A percentile compares a stretch with the other conserved stretches of the same genome.
Conservation (phyloP, 2,113 vertebrate genomes). For the Ophthalmolycus amberensis region DNA sequence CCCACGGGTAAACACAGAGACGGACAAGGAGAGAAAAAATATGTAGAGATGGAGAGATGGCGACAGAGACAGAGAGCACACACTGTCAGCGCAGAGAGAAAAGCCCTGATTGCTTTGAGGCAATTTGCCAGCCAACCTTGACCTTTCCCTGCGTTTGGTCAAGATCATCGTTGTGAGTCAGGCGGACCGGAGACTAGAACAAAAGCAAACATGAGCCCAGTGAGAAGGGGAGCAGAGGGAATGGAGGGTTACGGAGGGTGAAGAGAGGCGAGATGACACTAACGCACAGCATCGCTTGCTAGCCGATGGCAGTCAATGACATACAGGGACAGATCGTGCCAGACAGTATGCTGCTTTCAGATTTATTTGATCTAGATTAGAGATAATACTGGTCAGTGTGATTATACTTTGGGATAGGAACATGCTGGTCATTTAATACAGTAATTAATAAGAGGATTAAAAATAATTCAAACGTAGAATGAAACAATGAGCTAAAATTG, state of each 20-base stretch:
- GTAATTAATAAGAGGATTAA: not conserved
- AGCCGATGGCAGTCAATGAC: constrained; percentile 30
- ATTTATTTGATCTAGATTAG: not conserved
- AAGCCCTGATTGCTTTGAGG: constrained; percentile 80
- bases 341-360: not conserved
- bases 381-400: not conserved
- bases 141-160: constrained; percentile 80
- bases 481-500: not conserved
- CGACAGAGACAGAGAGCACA: constrained; percentile 53
- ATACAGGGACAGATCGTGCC: constrained; percentile 22
- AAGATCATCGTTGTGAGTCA: constrained; percentile 79
- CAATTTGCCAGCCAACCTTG: constrained; percentile 81
- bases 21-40: constrained; percentile 36
- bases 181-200: constrained; percentile 64
- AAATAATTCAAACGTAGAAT: not conserved
- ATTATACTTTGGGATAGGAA: not conserved
- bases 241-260: constrained; percentile 4
- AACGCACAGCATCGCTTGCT: constrained; percentile 1
- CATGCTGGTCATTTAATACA: not conserved
- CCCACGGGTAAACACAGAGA: constrained; percentile 59
- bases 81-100: constrained; percentile 59
- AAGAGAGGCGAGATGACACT: constrained; percentile 36
- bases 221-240: constrained; percentile 27
- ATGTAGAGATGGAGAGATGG: constrained; percentile 52
- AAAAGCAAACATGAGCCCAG: constrained; percentile 76